phyloP scores from a whole-genome alignment of 2,888 invertebrate species.

The Eledona agricola region DNA sequence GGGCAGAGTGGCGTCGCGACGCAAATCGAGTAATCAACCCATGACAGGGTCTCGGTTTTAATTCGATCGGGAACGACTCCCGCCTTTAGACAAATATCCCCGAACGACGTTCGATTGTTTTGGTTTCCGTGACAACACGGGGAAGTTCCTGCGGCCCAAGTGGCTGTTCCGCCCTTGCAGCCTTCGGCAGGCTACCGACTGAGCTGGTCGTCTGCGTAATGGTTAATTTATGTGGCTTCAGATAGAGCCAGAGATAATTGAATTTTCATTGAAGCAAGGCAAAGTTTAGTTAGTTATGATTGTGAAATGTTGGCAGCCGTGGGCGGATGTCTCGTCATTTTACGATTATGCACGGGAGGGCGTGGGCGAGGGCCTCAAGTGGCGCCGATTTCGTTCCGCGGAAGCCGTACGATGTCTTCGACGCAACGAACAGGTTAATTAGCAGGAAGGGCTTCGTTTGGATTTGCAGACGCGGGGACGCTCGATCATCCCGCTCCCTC shows the following conservation, averaged over 20 bases:
- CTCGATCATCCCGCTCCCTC: too few relatives aligned
- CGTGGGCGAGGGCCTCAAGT: conserved; percentile 16
- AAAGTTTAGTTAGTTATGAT: conserved; percentile 38
- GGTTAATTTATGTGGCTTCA: conserved; percentile 43
- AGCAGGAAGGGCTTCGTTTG: too few relatives aligned
- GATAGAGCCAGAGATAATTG: conserved; percentile 43
- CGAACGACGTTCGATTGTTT: conserved; percentile 37
- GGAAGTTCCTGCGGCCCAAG: conserved; percentile 17
- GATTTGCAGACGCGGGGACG: too few relatives aligned
- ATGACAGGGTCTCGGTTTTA: too few relatives aligned
- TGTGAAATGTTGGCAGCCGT: conserved; percentile 31
- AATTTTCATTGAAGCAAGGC: conserved; percentile 42
- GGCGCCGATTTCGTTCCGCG: too few relatives aligned
- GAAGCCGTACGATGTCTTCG: too few relatives aligned
- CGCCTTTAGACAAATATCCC: conserved; percentile 33
- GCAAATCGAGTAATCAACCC: too few relatives aligned
- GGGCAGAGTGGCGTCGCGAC: too few relatives aligned
- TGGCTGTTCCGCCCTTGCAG: neutral
- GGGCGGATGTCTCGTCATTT: conserved; percentile 32
- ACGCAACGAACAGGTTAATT: too few relatives aligned
- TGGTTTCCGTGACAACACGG: conserved; percentile 39
- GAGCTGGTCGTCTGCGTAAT: conserved; percentile 25
- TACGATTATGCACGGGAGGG: too few relatives aligned
- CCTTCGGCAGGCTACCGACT: conserved; percentile 5
- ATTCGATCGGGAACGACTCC: conserved; percentile 9